Base-by-base conservation (phyloP, 2,888 invertebrate species). In the Yponomeuta evonymella region DNA sequence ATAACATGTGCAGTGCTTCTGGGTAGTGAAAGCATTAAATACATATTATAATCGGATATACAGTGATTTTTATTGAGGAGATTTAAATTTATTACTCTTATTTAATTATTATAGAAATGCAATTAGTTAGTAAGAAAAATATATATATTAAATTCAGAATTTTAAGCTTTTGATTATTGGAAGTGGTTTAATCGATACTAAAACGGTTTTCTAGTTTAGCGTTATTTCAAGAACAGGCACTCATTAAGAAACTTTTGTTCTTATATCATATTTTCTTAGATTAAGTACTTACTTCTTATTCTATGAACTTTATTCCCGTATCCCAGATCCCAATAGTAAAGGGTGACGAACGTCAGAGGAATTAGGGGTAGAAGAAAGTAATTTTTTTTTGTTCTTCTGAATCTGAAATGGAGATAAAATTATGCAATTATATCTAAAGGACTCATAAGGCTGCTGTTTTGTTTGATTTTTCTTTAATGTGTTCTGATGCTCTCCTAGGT, bases 241-340 rank as follows among this genome's bases (percentile, higher is more conserved):
- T 23, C 23, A 23, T 23, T 23, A 23, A 23, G 23, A 23, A 23
- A 23, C 23, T 23, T 23, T 23, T 23, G 23, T 23, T 23, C 23
- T 23, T 23, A 23, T 23, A 23, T 23, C 23, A 23, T 23, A 23
- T 23, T 23, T 23, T 23, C 23, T 23, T 23, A 0, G 23, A 1
- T 23, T 23, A 11, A 15, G 67, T 64, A 85, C 89, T 89, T 88
- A 96, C 96, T 94, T 93, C 94, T 92, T 74, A 96, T 96, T 74
- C 97, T 93, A 80, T 95, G 94, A 67, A 96, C 78, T 88, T 97
- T 97, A 75, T 94, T 95, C 70, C 96, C 96, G 81, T 96, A 96
- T 0, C 95, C 96, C 79, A 95, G 88, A 83, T 97, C 97, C 80
- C 94, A 94, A 78, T 95, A 95, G 83, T 96, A 97, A 0, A 94